Percentiles rank a stretch among this genome's conserved stretches.
phyloP scores from a whole-genome alignment of 2,797 vertebrate genomes.

The Dromococcyx pavoninus region DNA sequence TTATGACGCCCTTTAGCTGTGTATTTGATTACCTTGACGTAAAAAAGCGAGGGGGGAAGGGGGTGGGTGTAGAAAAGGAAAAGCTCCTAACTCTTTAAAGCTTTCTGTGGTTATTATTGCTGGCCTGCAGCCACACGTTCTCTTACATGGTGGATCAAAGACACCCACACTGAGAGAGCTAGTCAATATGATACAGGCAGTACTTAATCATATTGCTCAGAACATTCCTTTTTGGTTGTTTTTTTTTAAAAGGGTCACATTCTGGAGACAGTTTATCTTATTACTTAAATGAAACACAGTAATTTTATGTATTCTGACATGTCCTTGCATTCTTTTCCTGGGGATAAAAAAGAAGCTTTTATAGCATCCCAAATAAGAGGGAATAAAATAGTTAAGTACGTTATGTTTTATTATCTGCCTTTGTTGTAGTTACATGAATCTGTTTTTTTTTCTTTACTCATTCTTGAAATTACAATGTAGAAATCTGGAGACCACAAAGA shows the following conservation, averaged over 20 bases:
- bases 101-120: conserved; percentile 58
- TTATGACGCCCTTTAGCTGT: conserved; percentile 69
- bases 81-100: conserved; percentile 56
- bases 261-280: conserved; percentile 13
- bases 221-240: conserved; percentile 45
- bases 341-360: not conserved
- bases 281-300: not conserved
- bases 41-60: not conserved
- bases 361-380: not conserved
- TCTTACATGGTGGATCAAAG: conserved; percentile 68
- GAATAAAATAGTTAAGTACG: not conserved
- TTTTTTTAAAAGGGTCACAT: conserved; percentile 41
- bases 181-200: conserved; percentile 38
- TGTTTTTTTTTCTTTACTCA: not conserved
- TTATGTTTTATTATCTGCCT: not conserved
- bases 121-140: conserved; percentile 67
- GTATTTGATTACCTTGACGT: conserved; percentile 70
- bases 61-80: not conserved
- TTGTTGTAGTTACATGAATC: not conserved
- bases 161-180: not conserved
- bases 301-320: conserved; percentile 16
- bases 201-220: conserved; percentile 48
- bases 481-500: conserved; percentile 50
- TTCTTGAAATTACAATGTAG: not conserved
- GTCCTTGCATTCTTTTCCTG: not conserved